A percentile compares a stretch with the other conserved stretches of the same genome.
These are phyloP conservation scores for Sphaerophoria taeniata DNA, from an alignment of 2,888 invertebrate genomes.

Conservation along the genomic window DNA sequence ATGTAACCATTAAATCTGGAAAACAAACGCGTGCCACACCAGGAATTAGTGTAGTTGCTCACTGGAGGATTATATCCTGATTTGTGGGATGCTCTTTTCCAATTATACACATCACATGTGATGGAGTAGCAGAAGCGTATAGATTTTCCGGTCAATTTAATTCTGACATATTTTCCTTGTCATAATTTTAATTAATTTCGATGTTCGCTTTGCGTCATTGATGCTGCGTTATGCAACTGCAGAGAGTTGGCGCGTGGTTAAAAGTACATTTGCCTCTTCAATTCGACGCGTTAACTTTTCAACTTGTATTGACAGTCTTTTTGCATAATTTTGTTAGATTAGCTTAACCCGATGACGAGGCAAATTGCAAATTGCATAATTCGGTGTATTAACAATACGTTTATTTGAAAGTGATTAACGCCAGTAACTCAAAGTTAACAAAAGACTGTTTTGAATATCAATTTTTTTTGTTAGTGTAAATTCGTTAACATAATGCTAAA, in stretches of 20 bases:
- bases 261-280: background rate
- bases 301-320: background rate
- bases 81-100: conserved; percentile 47
- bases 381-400: too few species aligned
- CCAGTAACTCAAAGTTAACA: too few species aligned
- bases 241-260: background rate
- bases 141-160: conserved; percentile 58
- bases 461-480: too few species aligned
- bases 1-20: conserved; percentile 24
- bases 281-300: background rate
- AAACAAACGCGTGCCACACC: conserved; percentile 50
- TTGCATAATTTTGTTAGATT: too few species aligned
- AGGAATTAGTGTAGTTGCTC: conserved; percentile 24
- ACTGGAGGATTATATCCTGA: conserved; percentile 31
- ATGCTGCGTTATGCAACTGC: background rate
- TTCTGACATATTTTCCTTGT: conserved; percentile 15
- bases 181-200: background rate
- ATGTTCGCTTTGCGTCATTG: background rate
- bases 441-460: too few species aligned
- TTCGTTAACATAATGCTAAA: too few species aligned
- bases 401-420: too few species aligned
- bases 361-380: too few species aligned
- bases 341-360: too few species aligned
- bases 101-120: background rate
- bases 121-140: background rate